Conservation (phyloP, 2,888 invertebrate species). For the Drosophila hawaiiensis region DNA sequence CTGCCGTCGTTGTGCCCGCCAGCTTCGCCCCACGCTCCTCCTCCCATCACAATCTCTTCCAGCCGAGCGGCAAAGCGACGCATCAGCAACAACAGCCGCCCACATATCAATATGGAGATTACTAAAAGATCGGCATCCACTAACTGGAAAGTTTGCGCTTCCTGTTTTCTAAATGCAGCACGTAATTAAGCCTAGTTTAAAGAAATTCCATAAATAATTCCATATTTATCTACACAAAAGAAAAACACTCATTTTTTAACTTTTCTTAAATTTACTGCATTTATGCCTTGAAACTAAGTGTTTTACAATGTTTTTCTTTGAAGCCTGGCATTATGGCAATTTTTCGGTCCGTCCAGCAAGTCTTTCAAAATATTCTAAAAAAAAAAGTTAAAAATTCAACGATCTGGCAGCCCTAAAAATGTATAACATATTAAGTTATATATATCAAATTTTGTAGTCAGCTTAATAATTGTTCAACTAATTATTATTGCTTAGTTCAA, state of each 20-base stretch:
- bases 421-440: constrained; percentile 16
- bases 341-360: constrained; percentile 40
- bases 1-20: constrained; percentile 48
- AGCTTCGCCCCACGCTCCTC: constrained; percentile 85
- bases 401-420: constrained; percentile 10
- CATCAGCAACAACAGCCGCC: constrained; percentile 54
- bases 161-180: constrained; percentile 20
- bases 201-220: constrained; percentile 33
- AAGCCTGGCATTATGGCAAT: background rate
- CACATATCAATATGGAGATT: constrained; percentile 86
- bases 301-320: background rate
- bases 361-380: background rate
- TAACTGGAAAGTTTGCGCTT: constrained; percentile 17
- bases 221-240: constrained; percentile 28
- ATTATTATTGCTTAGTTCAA: constrained; percentile 1
- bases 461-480: background rate
- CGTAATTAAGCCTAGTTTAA: constrained; percentile 46
- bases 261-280: constrained; percentile 2
- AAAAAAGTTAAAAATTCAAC: background rate
- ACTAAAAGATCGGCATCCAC: constrained; percentile 66
- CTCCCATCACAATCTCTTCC: constrained; percentile 88
- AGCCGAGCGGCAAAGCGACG: constrained; percentile 72
- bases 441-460: background rate
- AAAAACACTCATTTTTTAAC: constrained; percentile 9
- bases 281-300: constrained; percentile 12